Evolutionary conservation across 2,888 invertebrate species (phyloP), one percentile per base, ranked within the genome.

Genomic region (Himalopsyche anomala): DNA sequence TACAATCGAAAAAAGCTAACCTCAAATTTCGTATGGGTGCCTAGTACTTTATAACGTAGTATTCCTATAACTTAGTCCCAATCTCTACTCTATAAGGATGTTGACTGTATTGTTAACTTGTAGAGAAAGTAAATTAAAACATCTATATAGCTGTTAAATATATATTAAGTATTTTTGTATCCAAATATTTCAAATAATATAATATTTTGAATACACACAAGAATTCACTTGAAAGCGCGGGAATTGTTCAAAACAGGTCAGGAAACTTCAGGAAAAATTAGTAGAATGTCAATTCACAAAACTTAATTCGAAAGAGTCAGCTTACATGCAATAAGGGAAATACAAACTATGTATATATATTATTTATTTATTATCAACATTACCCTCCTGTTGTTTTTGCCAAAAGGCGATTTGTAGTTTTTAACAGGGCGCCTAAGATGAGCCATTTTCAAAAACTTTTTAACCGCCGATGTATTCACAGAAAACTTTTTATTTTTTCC

Each of bases 361-460:
- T 45, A 45, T 45, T 9, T 45, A 45, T 5, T 28, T 28, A 42
- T 42, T 5, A 54, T 28, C n/a, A 54, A 38, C 80, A 28, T 86
- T 88, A 88, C 88, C 88, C 88, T 87, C 81, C 88, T 69, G 45
- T 85, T 88, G 81, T 55, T 55, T 82, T 56, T 82, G 51, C 88
- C 87, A 80, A 87, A 88, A 8, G 88, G 86, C 51, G 89, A 87
- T 69, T 87, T 87, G 85, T 87, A 88, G 83, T 87, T 88, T 62
- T 86, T 86, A n/a, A 83, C 86, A 12, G 89, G 88, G 55, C 88
- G 86, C 56, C 88, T 69, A 17, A 89, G 69, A 83, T 89, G 86
- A 81, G 89, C 88, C 88, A 89, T 89, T 80, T 85, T 81, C 85
- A 40, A 69, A 55, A 15, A 36, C 19, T 69, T 80, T 45, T 51